Evolutionary conservation across 2,797 vertebrate genomes (phyloP).

Genomic region (Darevskia mixta): DNA sequence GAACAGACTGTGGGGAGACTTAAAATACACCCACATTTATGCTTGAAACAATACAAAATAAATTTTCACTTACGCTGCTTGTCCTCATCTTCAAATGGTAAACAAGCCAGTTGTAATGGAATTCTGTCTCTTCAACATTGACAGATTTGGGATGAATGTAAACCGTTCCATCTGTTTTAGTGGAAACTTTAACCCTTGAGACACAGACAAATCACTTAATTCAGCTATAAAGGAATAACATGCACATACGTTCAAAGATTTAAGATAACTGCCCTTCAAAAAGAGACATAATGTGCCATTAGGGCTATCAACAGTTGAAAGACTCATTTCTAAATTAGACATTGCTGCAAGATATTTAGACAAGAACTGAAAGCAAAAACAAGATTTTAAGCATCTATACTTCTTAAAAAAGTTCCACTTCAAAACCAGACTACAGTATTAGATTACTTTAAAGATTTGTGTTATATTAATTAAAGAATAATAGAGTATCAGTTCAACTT

Average conservation of each 20-base stretch:
- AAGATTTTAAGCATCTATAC: background rate
- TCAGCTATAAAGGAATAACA: background rate
- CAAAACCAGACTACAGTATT: background rate
- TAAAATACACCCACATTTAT: background rate
- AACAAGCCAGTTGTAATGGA: constrained; percentile 95
- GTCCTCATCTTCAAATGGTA: constrained; percentile 99
- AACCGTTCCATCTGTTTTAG: constrained; percentile 94
- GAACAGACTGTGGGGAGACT: background rate
- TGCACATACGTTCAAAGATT: background rate
- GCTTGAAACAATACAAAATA: background rate
- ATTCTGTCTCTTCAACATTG: constrained; percentile 91
- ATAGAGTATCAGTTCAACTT: background rate
- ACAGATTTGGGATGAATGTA: constrained; percentile 97
- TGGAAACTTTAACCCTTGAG: constrained; percentile 91
- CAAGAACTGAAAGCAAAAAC: background rate
- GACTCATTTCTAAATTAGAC: background rate
- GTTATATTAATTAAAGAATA: too few relatives aligned
- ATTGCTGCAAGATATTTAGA: background rate
- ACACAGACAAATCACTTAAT: constrained; percentile 10
- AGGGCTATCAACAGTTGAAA: too few relatives aligned
- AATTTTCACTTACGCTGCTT: constrained; percentile 86
- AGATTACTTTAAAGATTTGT: background rate
- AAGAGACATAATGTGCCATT: background rate
- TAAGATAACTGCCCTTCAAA: background rate
- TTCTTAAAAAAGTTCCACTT: background rate